A percentile compares a stretch with the other conserved stretches of the same genome.
These are phyloP conservation scores for Phocoena sinus DNA, from an alignment of 2,113 vertebrate species.

Conservation along the genomic window DNA sequence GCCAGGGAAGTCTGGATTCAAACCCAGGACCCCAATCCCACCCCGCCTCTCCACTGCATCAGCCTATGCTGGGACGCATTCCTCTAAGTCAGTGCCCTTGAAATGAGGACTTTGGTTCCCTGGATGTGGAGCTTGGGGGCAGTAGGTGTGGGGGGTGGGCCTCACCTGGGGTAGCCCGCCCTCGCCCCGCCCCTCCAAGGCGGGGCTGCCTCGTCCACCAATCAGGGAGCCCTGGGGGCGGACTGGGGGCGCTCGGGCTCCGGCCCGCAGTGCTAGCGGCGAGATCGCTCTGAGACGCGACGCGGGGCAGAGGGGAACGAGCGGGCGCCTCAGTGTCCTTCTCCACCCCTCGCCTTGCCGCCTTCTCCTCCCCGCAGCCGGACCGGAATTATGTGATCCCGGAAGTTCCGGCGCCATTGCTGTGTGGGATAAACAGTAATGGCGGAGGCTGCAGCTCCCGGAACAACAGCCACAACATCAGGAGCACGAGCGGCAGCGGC, in stretches of 20 bases:
- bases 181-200: background rate
- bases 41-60: no score
- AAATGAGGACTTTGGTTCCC: background rate
- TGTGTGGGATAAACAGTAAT: constrained; percentile 84
- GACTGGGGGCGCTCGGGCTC: background rate
- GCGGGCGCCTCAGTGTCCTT: background rate
- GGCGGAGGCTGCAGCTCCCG: constrained; percentile 84
- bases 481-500: constrained; percentile 70
- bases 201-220: background rate
- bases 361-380: constrained; percentile 4
- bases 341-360: background rate
- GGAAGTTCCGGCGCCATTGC: constrained; percentile 83
- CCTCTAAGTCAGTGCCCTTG: accelerated
- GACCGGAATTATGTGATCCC: constrained; percentile 82
- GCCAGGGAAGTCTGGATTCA: background rate
- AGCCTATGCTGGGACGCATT: no score
- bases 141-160: background rate
- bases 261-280: background rate
- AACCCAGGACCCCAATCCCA: background rate
- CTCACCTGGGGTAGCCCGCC: background rate
- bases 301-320: background rate
- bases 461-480: constrained; percentile 76
- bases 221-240: constrained; percentile 25
- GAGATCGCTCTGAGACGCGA: background rate
- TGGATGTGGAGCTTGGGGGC: accelerated